These are phyloP conservation scores for Catharus fuscescens DNA, from an alignment of 2,113 vertebrate species.

Conservation along the genomic window DNA sequence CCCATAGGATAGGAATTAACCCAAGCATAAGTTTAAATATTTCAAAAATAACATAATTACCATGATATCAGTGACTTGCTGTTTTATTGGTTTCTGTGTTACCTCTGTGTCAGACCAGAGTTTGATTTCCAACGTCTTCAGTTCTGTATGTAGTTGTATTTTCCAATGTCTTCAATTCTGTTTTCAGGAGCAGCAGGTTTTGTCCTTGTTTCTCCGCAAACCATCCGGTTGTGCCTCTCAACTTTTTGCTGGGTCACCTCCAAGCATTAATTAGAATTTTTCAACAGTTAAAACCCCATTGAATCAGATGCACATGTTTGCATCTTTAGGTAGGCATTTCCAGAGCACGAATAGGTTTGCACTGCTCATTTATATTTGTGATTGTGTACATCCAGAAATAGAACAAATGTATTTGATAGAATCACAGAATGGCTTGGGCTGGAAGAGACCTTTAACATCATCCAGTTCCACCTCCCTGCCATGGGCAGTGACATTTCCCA, in stretches of 20 bases:
- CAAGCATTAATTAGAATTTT: background rate
- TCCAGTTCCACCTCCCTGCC: background rate
- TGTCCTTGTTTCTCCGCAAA: background rate
- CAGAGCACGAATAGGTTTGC: background rate
- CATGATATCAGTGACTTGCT: fast-evolving
- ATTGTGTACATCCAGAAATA: background rate
- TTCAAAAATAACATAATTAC: background rate
- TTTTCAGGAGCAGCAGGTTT: background rate
- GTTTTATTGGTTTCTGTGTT: background rate
- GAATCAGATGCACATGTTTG: background rate
- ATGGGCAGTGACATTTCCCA: background rate
- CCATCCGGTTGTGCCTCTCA: background rate
- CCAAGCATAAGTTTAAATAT: background rate
- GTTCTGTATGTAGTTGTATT: background rate
- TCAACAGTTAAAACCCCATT: background rate
- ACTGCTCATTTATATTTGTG: background rate
- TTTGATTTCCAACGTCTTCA: background rate
- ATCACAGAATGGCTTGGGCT: background rate
- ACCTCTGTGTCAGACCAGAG: background rate
- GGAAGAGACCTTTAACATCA: background rate
- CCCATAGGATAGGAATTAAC: background rate
- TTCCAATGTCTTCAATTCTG: background rate
- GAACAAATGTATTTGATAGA: background rate
- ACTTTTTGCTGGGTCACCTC: background rate
- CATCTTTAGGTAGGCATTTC: background rate